Percentiles rank a stretch among this genome's conserved stretches.
Evolutionary conservation across 2,113 vertebrate species (phyloP).

Genomic region (Willisornis vidua): DNA sequence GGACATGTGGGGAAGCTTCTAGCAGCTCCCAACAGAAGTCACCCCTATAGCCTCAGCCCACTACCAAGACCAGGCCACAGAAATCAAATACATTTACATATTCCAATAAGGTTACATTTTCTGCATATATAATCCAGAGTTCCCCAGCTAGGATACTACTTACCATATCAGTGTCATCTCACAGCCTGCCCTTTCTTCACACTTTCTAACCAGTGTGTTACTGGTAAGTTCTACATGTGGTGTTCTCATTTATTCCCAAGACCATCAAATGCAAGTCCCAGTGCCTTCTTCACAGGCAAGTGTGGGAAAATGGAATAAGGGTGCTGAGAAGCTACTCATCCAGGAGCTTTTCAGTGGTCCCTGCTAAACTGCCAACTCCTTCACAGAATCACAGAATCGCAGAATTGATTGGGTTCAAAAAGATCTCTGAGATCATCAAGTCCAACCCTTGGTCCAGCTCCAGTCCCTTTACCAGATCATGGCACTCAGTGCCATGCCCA

Average conservation of each 20-base stretch:
- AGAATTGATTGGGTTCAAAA: too few relatives aligned
- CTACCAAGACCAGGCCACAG: too few relatives aligned
- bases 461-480: too few relatives aligned
- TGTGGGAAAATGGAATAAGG: accelerated
- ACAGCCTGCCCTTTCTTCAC: background rate
- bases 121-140: background rate
- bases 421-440: too few relatives aligned
- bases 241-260: background rate
- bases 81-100: background rate
- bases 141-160: background rate
- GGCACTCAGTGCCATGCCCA: too few relatives aligned
- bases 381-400: too few relatives aligned
- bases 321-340: background rate
- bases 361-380: accelerated
- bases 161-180: background rate
- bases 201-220: background rate
- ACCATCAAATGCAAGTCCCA: background rate
- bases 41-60: too few relatives aligned
- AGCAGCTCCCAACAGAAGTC: too few relatives aligned
- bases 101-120: background rate
- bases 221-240: background rate
- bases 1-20: too few relatives aligned
- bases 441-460: too few relatives aligned
- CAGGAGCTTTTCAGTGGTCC: background rate
- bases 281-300: background rate